phyloP scores from a whole-genome alignment of 2,113 vertebrate species.

The Lepus timidus region DNA sequence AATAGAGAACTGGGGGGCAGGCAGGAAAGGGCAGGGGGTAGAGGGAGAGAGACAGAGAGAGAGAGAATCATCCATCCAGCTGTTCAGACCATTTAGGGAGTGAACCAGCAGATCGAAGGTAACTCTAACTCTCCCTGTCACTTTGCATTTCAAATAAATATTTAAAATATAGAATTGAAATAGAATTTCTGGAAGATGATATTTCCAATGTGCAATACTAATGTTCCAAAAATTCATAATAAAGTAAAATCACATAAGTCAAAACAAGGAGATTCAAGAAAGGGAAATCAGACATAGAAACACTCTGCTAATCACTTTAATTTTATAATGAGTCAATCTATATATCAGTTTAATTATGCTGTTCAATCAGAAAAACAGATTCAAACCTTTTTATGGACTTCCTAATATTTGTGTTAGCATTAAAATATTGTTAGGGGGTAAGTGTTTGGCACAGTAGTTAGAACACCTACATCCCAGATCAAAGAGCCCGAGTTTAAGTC shows the following conservation, averaged over 20 bases:
- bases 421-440: neutral
- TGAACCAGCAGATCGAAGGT: too few species aligned
- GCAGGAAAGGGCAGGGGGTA: too few species aligned
- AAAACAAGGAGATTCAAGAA: neutral
- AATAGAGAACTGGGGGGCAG: neutral
- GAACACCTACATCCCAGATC: too few species aligned
- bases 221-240: slow-evolving; percentile 2
- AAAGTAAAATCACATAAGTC: neutral
- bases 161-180: neutral
- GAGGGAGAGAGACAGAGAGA: too few species aligned
- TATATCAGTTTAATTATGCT: neutral
- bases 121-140: too few species aligned
- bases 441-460: too few species aligned
- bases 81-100: too few species aligned
- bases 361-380: neutral
- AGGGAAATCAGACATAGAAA: neutral
- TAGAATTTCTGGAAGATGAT: neutral
- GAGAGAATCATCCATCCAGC: too few species aligned
- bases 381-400: neutral
- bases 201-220: neutral
- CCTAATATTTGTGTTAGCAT: neutral
- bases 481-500: too few species aligned
- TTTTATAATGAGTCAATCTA: neutral
- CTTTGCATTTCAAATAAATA: too few species aligned
- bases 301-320: neutral